Evolutionary conservation across 2,797 vertebrate species (phyloP), one percentile per base, ranked within the genome.

Genomic region (Enteromius radiatus): DNA sequence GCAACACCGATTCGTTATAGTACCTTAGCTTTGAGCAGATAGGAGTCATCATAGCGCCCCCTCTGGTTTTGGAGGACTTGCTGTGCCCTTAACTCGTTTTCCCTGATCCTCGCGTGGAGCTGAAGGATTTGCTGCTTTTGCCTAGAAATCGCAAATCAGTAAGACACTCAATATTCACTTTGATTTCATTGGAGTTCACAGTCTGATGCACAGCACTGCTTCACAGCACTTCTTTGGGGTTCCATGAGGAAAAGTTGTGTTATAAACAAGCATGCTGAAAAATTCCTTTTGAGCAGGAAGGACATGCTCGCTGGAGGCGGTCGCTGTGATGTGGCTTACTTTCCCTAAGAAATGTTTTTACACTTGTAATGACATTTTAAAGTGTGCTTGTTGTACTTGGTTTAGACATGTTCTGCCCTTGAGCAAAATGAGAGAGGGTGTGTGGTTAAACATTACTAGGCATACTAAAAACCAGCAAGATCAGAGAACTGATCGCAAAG

Each of bases 71-170:
- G 92, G 84, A 96, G 93, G 81, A 96, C 96, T 63, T 96, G 97
- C 79, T 97, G 96, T n/a, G 95, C 95, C 89, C 96, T 86, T 67
- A 97, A 91, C 91, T 98, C 97, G 21, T 97, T 98, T 90, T 98
- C 96, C 86, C 95, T 94, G 92, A 99, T 97, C 87, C 95, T 95
- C 56, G 96, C 96, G 21, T 97, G 96, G 11, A 99, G 94, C 86
- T 94, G 96, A 82, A 95, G 90, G 84, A 99, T 98, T 92, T 99
- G 96, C 86, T 98, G 97, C 91, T 98, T 98, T 88, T 99, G 98
- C 88, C 98, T 99, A 91, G n/a, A 88, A 69, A 15, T n/a, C 43
- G 0, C 38, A 65, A 65, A 71, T n/a, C 19, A 49, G 38, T 61
- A 17, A 73, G 23, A 80, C 14, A 7, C 28, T 61, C 56, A 61